A percentile compares a stretch with the other conserved stretches of the same genome.
phyloP scores from a whole-genome alignment of 2,113 vertebrate genomes.

The Symphodus melops region DNA sequence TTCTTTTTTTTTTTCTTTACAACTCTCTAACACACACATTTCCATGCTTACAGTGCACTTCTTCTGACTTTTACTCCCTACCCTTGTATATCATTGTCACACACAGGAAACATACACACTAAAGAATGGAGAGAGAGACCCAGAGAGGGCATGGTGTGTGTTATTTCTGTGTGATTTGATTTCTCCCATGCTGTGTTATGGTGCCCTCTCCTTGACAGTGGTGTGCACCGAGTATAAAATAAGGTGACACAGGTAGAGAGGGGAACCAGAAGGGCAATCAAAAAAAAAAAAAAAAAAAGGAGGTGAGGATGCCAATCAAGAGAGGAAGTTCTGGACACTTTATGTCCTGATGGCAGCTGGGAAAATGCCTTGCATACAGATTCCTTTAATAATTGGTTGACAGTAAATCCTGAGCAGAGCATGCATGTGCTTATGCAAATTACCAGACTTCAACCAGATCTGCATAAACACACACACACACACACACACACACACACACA shows the following conservation, averaged over 20 bases:
- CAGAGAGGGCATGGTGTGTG: constrained; percentile 16
- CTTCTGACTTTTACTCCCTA: constrained; percentile 60
- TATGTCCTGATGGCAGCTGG: constrained; percentile 33
- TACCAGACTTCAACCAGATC: constrained; percentile 17
- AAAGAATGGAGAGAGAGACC: constrained; percentile 4
- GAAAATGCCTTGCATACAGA: constrained; percentile 56
- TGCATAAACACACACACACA: constrained; percentile 2
- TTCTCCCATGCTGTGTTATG: constrained; percentile 37
- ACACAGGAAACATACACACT: constrained; percentile 29
- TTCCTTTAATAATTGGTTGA: constrained; percentile 68
- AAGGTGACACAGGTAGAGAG: constrained; percentile 42
- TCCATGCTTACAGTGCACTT: constrained; percentile 70
- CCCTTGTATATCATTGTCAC: constrained; percentile 58
- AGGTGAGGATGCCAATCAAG: constrained; percentile 68
- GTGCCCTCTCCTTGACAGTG: constrained; percentile 50
- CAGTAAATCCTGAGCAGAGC: constrained; percentile 56
- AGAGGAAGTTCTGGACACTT: constrained; percentile 43
- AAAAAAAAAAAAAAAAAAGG: constrained; percentile 35
- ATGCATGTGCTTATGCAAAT: constrained; percentile 68
- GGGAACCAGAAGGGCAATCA: constrained; percentile 50
- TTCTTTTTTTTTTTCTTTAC: constrained; percentile 30
- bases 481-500: neutral
- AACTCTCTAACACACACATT: constrained; percentile 22
- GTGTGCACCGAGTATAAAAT: constrained; percentile 20
- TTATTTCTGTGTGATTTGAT: constrained; percentile 62